Conservation (phyloP, 2,113 vertebrate species). For the Dipodomys merriami region DNA sequence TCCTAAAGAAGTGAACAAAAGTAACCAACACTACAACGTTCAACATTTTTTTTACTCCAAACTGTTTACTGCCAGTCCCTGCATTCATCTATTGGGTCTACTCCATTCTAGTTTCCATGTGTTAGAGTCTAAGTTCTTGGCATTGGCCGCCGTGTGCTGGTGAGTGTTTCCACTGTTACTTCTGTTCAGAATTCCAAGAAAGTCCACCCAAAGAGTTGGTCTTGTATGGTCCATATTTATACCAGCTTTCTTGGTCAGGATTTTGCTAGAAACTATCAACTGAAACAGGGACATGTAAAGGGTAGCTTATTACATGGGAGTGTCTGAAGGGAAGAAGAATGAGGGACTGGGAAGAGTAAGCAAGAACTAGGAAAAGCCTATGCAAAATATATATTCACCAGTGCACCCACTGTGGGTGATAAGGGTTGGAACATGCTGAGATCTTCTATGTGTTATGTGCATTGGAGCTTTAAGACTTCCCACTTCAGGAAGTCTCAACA, state of each 20-base stretch:
- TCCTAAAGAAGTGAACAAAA: conserved; percentile 6
- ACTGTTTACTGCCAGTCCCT: not conserved
- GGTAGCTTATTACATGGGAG: not conserved
- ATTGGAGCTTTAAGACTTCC: not conserved
- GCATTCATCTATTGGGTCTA: not conserved
- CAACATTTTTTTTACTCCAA: not conserved
- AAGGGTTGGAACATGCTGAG: not conserved
- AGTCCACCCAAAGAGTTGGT: not conserved
- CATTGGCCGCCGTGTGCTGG: not conserved
- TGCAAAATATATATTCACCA: rapidly evolving
- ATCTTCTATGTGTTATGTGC: too few relatives aligned
- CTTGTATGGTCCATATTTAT: not conserved
- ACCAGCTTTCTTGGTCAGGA: not conserved
- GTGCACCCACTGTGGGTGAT: not conserved
- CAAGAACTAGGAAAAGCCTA: not conserved
- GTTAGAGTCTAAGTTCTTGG: not conserved
- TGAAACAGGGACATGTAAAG: not conserved
- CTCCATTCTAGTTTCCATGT: not conserved
- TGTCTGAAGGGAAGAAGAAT: not conserved
- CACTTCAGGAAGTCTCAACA: too few relatives aligned
- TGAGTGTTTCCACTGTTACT: not conserved
- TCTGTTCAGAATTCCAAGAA: not conserved
- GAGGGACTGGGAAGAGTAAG: not conserved
- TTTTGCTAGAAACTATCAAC: not conserved
- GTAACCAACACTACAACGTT: not conserved